Base-by-base conservation (phyloP, 2,113 vertebrate species). In the Mola mola region DNA sequence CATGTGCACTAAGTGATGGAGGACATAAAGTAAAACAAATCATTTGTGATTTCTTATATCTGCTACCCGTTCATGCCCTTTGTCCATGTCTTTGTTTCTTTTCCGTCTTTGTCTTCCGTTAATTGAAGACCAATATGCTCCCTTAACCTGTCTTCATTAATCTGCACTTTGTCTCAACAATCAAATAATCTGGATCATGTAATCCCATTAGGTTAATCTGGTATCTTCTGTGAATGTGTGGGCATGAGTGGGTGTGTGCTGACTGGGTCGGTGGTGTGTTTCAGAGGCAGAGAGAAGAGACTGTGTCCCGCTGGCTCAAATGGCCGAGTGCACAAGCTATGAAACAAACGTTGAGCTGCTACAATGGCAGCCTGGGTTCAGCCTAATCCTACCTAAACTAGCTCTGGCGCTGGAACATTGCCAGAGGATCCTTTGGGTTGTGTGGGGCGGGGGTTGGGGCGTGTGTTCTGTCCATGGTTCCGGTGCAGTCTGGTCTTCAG, bases 131-230 rank as follows among this genome's bases (percentile, higher is more conserved):
- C 46, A 67, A 72, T n/a, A 70, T 9, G 28, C 29, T 38, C 40
- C 61, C 40, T 62, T 73, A 42, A 50, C 68, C 60, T 44, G 51
- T 51, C 40, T 71, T 8, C 4, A 62, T 78, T 16, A 78, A 79
- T 68, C 42, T 53, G 47, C 50, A 26, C 38, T 85, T 72, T 78
- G 57, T 75, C 57, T 53, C 12, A 77, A 70, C 60, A 66, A 84
- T 82, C 44, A 58, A 81, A 64, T 83, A 81, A 89, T 86, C 85
- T 78, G 81, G 74, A 79, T 63, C 61, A 17, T 60, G 64, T 78
- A 87, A 87, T 89, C 79, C 26, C 33, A 66, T 85, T 87, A 85
- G 56, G 59, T 8, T 87, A 86, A 87, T 83, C 85, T 79, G 50
- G 15, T 13, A 41, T 41, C 42, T 28, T 41, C 20, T 50, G 25